Evolutionary conservation across 2,888 invertebrate genomes (phyloP), one percentile per base, ranked within the genome.

Genomic region (Chrysina gloriosa): DNA sequence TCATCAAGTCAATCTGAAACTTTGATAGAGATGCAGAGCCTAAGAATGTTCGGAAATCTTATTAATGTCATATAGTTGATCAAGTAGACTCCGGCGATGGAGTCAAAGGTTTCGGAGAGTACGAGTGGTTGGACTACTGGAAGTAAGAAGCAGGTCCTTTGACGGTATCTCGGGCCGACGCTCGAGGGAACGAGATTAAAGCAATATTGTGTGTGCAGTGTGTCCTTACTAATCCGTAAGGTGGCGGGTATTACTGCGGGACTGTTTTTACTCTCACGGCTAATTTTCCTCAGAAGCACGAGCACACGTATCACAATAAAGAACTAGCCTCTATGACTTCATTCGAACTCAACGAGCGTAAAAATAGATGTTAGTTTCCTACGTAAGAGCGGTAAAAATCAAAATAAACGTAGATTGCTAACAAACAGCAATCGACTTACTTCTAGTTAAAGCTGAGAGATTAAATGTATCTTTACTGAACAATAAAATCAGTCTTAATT

Each of bases 181-280:
- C 72, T 73, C 72, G 73, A 74, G 76, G 73, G 71, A 58, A 36
- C 72, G 73, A 76, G 78, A 78, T 79, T 79, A 78, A 78, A 77
- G 78, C 75, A 78, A 79, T 78, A 78, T 78, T 77, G 78, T 78
- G 76, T 75, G 77, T 58, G 58, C 58, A 58, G 58, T 58, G 74
- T 77, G 77, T 77, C 76, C 77, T 76, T 76, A 74, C 75, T 73
- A 73, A 71, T 71, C 71, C 72, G 67, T 67, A 70, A 72, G 71
- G 73, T 73, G 71, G 69, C 69, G 71, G 61, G 71, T 72, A 73
- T 74, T 74, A 74, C 71, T 66, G 65, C 68, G 70, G 67, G 69
- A 69, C 69, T 69, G 56, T 70, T 71, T 72, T 71, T 70, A 69
- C 68, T 71, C 58, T 69, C 71, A 36, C 69, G 65, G 63, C 69